Evolutionary conservation across 1,140 invertebrate species (phyloP), one percentile per base, ranked within the genome.

Genomic region (Pseudomyrmex flavicornis): DNA sequence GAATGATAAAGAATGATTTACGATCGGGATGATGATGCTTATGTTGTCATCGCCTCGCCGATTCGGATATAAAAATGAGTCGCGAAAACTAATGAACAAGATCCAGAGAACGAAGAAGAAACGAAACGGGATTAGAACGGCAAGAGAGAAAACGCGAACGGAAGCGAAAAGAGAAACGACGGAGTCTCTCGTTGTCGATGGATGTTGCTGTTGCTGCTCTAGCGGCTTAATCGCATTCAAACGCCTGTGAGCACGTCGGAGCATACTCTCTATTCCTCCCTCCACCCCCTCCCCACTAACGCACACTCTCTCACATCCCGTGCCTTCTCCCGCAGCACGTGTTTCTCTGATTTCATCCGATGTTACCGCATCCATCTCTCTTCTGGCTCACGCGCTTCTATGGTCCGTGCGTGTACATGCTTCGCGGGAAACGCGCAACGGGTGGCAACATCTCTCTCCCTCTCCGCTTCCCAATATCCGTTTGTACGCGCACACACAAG

Each of bases 141-240:
- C 1, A 50, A 22, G 1, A 65, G 20, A 0, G n/a, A 50, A 12
- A 50, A n/a, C 12, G 48, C 20, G 54, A 17, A 62, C 63, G 68
- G 22, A 74, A 65, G 46, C 73, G 61, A 73, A 56, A 52, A 65
- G 76, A 77, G 59, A 44, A 76, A 58, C 15, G 50, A 65, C 62
- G 7, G 52, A 17, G n/a, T 26, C n/a, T 26, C n/a, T 26, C n/a
- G 66, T 59, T 69, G 63, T 69, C 52, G 65, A 10, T 10, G 58
- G n/a, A 15, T 70, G 68, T 62, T 82, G 48, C 79, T 48, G 50
- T 52, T 82, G 70, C 70, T 75, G 59, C 13, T 82, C 59, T 44
- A 56, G 20, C 50, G 48, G 70, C 35, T 82, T 82, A 76, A 82
- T 82, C 79, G 79, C 59, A 63, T 82, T 76, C 70, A 82, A 82